Base-by-base conservation (phyloP, 2,888 invertebrate species). In the Ectobius pallidus region DNA sequence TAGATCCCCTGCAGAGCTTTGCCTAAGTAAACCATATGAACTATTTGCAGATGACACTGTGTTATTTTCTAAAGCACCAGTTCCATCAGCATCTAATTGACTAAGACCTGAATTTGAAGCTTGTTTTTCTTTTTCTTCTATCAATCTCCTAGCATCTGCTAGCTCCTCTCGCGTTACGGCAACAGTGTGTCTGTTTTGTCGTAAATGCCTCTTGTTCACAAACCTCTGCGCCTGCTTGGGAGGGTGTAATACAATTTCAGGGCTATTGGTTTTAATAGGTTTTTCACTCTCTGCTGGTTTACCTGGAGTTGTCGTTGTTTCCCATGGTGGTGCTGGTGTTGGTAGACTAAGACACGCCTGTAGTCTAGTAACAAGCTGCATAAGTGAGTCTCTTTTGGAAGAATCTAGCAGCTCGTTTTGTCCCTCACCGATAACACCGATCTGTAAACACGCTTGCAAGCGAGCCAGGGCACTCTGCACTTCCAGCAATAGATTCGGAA, bases 131-230 rank as follows among this genome's bases (percentile, higher is more conserved):
- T 58, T 58, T 78, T 90, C 89, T 81, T 93, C 91, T 77, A 94
- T 88, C 79, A 92, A 87, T 72, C 90, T 88, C 61, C 94, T 86
- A 0, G 95, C 95, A 78, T 91, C 89, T 2, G 91, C 92, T 30
- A 95, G 83, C 79, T 95, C 95, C 80, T 93, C 93, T 58, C 88
- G 87, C 46, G 92, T 93, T 20, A 95, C 94, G 62, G 93, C 94
- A 25, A 95, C 92, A 0, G 95, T 95, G 81, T 95, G 93, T 0
- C 95, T 84, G 62, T 88, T 88, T 75, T 89, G 88, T 34, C 91
- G 87, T 76, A 87, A 86, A 3, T 74, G 52, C 71, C 89, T 87
- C 11, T 87, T 83, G 74, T 88, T 87, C 2, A 82, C 82, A 75
- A 87, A 85, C 30, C 89, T 27, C 70, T 74, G 7, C 82, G 82